Evolutionary conservation across 2,888 invertebrate species (phyloP), one percentile per base, ranked within the genome.

Genomic region (Calameuta filiformis): DNA sequence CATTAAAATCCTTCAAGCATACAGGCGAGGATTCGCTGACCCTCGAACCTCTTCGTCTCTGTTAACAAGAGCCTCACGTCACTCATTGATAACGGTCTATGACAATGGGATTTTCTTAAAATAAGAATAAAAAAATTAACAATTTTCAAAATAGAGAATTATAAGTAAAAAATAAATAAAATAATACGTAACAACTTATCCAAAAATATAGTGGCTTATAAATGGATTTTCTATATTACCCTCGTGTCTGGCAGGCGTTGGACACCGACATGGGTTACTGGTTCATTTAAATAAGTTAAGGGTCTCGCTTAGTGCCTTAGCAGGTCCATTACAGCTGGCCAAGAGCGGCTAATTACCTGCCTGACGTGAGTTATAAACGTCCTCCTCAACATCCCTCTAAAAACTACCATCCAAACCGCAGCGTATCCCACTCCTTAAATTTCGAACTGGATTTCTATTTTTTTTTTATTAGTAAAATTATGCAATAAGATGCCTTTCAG

Each of bases 261-360:
- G 88, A 88, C 89, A 86, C 88, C 90, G 90, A 90, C 90, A 89
- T 90, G 91, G 91, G 91, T 91, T 91, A 91, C 90, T 88, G 84
- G 90, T 91, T 91, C 90, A 91, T 91, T 91, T 91, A 90, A 91
- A 91, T 91, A 91, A 91, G 91, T 91, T 91, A 91, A 91, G 90
- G 90, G 90, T 90, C 90, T 90, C 88, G 88, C 89, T 89, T 87
- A 87, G 87, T 89, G 87, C 87, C 89, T 88, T 88, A 88, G 88
- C 88, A 87, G 89, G 87, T 90, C 91, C 91, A 91, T 91, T 91
- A 91, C 91, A 90, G 90, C 88, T 88, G 88, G 88, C 88, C 90
- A 91, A 91, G 90, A 90, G 89, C 90, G 90, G 89, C 91, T 91
- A 91, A 91, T 91, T 91, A 91, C 91, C 90, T 91, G 90, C 90